Percentiles rank a stretch among this genome's conserved stretches.
Conservation (phyloP, 2,888 invertebrate species). For the Zelleria hepariella region DNA sequence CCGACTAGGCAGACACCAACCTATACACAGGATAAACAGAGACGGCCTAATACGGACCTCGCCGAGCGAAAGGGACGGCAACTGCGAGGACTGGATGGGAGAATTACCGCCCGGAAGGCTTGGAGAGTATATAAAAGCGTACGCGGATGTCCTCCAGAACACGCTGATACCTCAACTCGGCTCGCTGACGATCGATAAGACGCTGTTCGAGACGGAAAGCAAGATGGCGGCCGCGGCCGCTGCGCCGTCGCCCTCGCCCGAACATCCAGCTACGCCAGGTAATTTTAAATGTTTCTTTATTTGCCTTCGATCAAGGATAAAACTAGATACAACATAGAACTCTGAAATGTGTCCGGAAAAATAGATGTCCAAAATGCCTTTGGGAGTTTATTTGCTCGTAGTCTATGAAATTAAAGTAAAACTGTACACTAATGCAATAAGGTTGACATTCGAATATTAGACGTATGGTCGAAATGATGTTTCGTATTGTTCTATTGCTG, state of each 20-base stretch:
- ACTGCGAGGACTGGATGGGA: conserved; percentile 92
- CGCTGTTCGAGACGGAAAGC: conserved; percentile 31
- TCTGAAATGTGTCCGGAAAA: too few species aligned
- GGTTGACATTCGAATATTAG: too few species aligned
- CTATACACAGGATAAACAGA: conserved; percentile 84
- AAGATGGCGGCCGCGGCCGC: conserved; percentile 20
- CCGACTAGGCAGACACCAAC: conserved; percentile 92
- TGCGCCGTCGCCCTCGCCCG: conserved; percentile 25
- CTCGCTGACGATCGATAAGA: conserved; percentile 43
- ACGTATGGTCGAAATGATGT: too few species aligned
- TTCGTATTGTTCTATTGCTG: too few species aligned
- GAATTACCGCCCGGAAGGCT: conserved; percentile 84
- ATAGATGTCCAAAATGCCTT: too few species aligned
- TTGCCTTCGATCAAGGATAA: too few species aligned
- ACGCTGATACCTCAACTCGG: conserved; percentile 49
- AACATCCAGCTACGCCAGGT: conserved; percentile 31
- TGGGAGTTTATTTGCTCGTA: too few species aligned
- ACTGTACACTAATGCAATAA: too few species aligned
- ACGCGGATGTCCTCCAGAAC: conserved; percentile 73
- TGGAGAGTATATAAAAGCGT: conserved; percentile 87
- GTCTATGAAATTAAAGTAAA: too few species aligned
- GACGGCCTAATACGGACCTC: conserved; percentile 91
- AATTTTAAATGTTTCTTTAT: too few species aligned
- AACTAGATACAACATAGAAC: too few species aligned
- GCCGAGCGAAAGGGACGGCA: conserved; percentile 46